Evolutionary conservation across 2,888 invertebrate genomes (phyloP), one percentile per base, ranked within the genome.

Genomic region (Drosophila acutilabella): DNA sequence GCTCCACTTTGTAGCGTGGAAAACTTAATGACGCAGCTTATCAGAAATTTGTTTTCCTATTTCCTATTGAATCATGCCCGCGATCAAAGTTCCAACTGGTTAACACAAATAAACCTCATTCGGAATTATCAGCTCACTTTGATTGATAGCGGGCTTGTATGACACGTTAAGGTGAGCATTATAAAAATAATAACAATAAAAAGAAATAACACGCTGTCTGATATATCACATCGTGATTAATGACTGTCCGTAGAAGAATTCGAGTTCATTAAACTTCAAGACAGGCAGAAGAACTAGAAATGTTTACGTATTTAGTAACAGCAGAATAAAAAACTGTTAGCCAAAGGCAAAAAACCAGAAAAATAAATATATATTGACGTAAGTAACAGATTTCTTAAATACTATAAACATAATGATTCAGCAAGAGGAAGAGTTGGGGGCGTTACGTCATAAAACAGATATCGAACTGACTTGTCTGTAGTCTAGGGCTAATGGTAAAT

Each of bases 401-500:
- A 62, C 36, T 56, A 54, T 58, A 73, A 73, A 59, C 74, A 73
- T 73, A 66, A 53, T 30, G 41, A 30, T 23, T 8, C 60, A 20
- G n/a, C n/a, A 14, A 11, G 69, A 18, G 11, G 38, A 14, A 4
- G 52, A 6, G 36, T 33, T 5, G 42, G 18, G 18, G 62, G 18
- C 42, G 20, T 81, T 85, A 81, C 77, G 76, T 84, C 84, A 80
- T 59, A 48, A 4, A 10, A n/a, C 41, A 68, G 45, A 23, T 48
- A 7, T 57, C 23, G 33, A 20, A 13, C 20, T 48, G 42, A 11
- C 20, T 53, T 41, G 70, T 77, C 61, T 52, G 48, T 60, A 54
- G 65, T 42, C 54, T 54, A 2, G 8, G 16, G 26, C 13, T 16
- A 58, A 47, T 59, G 50, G 80, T 16, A 61, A 69, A 76, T 80